Percentiles rank a stretch among this genome's conserved stretches.
Evolutionary conservation across 2,113 vertebrate species (phyloP).

Genomic region (Oncorhynchus masou): DNA sequence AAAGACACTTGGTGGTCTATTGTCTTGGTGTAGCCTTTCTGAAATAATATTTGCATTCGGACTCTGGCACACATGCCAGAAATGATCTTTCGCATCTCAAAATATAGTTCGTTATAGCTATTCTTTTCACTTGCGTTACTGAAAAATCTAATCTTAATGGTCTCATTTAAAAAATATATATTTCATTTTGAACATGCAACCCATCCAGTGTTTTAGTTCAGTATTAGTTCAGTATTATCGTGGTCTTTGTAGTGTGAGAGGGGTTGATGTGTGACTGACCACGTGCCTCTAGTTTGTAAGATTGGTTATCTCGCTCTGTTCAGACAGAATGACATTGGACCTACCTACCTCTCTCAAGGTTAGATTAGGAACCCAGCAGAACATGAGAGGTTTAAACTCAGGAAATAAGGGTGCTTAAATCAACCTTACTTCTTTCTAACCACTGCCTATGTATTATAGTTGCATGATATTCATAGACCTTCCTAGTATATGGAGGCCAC

Average conservation of each 20-base stretch:
- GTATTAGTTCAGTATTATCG: too few relatives aligned
- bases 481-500: neutral
- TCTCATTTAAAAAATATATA: neutral
- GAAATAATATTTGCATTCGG: neutral
- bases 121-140: neutral
- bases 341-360: slow-evolving; percentile 55
- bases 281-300: neutral
- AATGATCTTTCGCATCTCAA: neutral
- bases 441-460: neutral
- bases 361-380: slow-evolving; percentile 35
- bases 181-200: neutral
- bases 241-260: neutral
- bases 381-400: neutral
- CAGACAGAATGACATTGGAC: slow-evolving; percentile 28
- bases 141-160: neutral
- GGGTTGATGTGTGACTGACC: neutral
- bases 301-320: slow-evolving; percentile 24
- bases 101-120: neutral
- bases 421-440: neutral
- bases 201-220: neutral
- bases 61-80: neutral
- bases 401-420: too few relatives aligned
- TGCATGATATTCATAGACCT: neutral
- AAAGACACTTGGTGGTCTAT: neutral
- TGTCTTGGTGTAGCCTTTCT: neutral